These are phyloP conservation scores for Cyclura pinguis DNA, from an alignment of 2,797 vertebrate genomes.

Conservation along the genomic window DNA sequence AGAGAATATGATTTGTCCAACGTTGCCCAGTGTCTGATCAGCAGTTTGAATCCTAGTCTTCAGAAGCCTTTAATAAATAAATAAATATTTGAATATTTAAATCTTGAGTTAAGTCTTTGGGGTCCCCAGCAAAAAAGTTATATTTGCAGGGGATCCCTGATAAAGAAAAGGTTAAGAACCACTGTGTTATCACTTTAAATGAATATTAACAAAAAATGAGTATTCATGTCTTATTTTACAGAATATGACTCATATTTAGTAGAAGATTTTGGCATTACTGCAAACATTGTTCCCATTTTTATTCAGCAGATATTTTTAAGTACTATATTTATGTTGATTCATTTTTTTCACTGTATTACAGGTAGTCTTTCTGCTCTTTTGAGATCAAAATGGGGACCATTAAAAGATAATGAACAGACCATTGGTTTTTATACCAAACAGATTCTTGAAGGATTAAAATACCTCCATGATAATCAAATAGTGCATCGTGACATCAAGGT, in stretches of 20 bases:
- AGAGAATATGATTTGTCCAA: too few species aligned
- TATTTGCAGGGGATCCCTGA: too few species aligned
- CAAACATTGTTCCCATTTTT: not conserved
- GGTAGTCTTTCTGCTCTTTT: slow-evolving; percentile 98
- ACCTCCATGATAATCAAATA: slow-evolving; percentile 98
- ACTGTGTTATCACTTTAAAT: not conserved
- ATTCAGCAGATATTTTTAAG: not conserved
- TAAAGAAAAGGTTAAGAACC: too few species aligned
- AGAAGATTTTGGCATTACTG: not conserved
- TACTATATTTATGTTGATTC: not conserved
- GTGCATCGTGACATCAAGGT: slow-evolving; percentile 99
- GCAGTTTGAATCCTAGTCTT: too few species aligned
- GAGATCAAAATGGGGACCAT: slow-evolving; percentile 97
- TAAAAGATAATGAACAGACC: slow-evolving; percentile 97
- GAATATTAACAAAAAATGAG: not conserved
- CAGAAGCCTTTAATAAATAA: too few species aligned
- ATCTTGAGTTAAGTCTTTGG: too few species aligned
- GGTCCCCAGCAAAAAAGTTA: too few species aligned
- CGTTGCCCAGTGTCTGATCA: too few species aligned
- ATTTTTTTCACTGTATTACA: slow-evolving; percentile 65
- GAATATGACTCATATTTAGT: not conserved
- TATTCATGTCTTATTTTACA: not conserved
- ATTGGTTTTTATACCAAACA: slow-evolving; percentile 99
- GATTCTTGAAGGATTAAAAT: slow-evolving; percentile 97
- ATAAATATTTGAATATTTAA: too few species aligned